Conservation (phyloP, 2,888 invertebrate genomes). For the Dasypolia templi region DNA sequence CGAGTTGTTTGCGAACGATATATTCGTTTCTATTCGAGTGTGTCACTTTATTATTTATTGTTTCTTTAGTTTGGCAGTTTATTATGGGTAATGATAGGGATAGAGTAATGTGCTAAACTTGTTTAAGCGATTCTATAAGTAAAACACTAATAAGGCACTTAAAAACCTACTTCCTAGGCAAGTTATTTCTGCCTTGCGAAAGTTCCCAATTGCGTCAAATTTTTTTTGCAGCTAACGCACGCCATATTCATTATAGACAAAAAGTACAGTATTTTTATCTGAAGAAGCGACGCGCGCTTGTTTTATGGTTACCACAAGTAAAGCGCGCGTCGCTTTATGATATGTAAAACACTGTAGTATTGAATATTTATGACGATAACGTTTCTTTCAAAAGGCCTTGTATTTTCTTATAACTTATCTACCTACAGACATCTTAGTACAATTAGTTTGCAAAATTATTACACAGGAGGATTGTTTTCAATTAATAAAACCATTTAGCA, state of each 20-base stretch:
- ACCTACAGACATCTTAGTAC: slow-evolving; percentile 43
- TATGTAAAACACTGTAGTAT: no score
- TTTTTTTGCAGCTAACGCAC: slow-evolving; percentile 36
- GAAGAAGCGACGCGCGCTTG: no score
- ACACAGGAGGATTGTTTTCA: slow-evolving; percentile 39
- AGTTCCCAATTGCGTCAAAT: slow-evolving; percentile 39
- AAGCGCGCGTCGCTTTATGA: no score
- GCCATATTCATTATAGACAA: slow-evolving; percentile 29
- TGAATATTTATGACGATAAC: slow-evolving; percentile 39
- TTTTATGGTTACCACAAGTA: no score
- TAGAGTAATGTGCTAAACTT: slow-evolving; percentile 5
- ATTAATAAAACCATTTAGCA: slow-evolving; percentile 27
- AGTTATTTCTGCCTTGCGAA: slow-evolving; percentile 48
- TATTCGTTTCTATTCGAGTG: slow-evolving; percentile 53
- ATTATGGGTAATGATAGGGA: slow-evolving; percentile 38
- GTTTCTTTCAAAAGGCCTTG: slow-evolving; percentile 40
- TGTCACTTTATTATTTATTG: slow-evolving; percentile 44
- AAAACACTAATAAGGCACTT: slow-evolving; percentile 24
- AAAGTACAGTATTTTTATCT: slow-evolving; percentile 1
- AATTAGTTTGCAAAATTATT: slow-evolving; percentile 52
- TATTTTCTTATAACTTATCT: slow-evolving; percentile 45
- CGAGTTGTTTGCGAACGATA: slow-evolving; percentile 53
- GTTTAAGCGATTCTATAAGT: slow-evolving; percentile 13
- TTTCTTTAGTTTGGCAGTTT: slow-evolving; percentile 32
- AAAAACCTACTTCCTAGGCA: slow-evolving; percentile 41